Evolutionary conservation across 2,113 vertebrate genomes (phyloP).

Genomic region (Nothoprocta pentlandii): DNA sequence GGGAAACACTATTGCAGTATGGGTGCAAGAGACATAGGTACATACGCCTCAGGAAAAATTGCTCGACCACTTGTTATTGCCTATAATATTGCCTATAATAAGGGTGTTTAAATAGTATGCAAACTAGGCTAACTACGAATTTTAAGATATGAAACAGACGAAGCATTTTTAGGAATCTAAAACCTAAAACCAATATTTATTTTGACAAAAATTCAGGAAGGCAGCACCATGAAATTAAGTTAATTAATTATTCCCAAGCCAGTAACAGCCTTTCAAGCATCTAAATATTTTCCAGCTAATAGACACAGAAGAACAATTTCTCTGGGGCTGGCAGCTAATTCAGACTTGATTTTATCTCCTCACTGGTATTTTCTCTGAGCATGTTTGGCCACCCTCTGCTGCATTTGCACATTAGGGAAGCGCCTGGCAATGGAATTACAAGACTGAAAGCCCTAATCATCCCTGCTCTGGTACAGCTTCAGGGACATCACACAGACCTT

Average conservation of each 20-base stretch:
- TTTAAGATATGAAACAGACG: not conserved
- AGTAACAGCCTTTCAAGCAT: not conserved
- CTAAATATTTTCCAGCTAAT: conserved; percentile 5
- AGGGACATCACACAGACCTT: not conserved
- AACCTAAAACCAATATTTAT: not conserved
- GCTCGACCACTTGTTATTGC: not conserved
- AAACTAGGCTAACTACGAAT: not conserved
- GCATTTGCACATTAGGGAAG: not conserved
- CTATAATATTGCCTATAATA: not conserved
- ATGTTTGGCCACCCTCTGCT: not conserved
- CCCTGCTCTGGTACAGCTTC: not conserved
- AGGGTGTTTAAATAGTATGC: not conserved
- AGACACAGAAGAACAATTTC: not conserved
- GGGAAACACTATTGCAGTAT: not conserved
- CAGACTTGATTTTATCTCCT: not conserved
- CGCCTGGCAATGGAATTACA: not conserved
- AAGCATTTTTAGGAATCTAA: not conserved
- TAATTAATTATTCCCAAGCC: conserved; percentile 13
- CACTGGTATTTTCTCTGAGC: not conserved
- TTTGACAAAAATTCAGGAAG: not conserved
- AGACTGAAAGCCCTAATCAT: not conserved
- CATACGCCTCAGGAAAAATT: not conserved
- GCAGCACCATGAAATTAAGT: conserved; percentile 10
- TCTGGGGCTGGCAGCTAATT: not conserved
- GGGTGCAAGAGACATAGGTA: not conserved